Evolutionary conservation across 1,140 invertebrate genomes (phyloP), one percentile per base, ranked within the genome.

Genomic region (Lucilia sericata): DNA sequence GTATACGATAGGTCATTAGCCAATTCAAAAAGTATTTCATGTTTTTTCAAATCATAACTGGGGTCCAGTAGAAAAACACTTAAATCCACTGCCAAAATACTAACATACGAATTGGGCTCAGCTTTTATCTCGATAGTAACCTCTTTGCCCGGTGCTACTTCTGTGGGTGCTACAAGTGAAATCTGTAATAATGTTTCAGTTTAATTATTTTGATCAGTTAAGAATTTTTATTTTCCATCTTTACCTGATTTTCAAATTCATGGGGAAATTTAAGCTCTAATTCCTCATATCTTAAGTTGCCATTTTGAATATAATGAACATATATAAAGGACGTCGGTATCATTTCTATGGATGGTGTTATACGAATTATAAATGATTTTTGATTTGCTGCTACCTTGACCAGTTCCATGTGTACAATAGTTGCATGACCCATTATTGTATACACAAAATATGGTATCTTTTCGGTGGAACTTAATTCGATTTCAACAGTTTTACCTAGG

Each of bases 401-500:
- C 13, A 95, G 94, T 84, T 94, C 94, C 5, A 94, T 94, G 17
- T 94, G 88, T 2, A 97, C 91, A 17, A 99, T 94, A 89, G 97
- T 95, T 4, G 97, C 97, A 70, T 97, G 93, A 25, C 97, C 97
- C 85, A 99, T 92, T 42, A 99, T 93, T 87, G 97, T 93, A 88
- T 97, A 97, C 85, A 93, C 94, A 21, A 97, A 92, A 85, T 96
- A 94, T 83, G 94, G 93, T 88, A 98, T 91, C 0, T 94, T 94
- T 84, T 94, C 94, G 0, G 96, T 98, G 2, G 96, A 96, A 86
- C 96, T 96, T 0, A 98, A 93, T 84, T 95, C 93, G n/a, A 98
- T 94, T 85, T 95, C 93, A 25, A 98, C 92, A 83, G 96, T 95
- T 85, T 94, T 92, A 83, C 95, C 96, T 84, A 94, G 93, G 51